A percentile compares a stretch with the other conserved stretches of the same genome.
Evolutionary conservation across 2,888 invertebrate genomes (phyloP).

Genomic region (Scaptomyza reducta): DNA sequence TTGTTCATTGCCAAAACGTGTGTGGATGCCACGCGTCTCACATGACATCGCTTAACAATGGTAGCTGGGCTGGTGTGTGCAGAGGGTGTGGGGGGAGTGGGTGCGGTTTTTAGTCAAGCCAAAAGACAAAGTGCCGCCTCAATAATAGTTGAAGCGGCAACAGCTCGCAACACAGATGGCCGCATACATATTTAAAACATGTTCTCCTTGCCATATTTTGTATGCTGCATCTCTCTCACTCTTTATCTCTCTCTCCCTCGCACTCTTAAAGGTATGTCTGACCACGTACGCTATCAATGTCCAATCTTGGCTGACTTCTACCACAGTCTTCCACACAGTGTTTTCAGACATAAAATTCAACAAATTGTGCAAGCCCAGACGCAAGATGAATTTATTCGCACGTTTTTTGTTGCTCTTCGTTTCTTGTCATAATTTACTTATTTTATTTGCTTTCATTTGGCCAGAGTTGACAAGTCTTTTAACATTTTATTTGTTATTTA

Average conservation of each 20-base stretch:
- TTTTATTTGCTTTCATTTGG: slow-evolving; percentile 65
- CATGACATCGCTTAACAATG: slow-evolving; percentile 43
- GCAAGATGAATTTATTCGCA: slow-evolving; percentile 59
- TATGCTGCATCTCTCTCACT: background rate
- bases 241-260: background rate
- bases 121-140: slow-evolving; percentile 65
- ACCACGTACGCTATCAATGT: slow-evolving; percentile 72
- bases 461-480: slow-evolving; percentile 11
- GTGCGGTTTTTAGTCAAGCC: slow-evolving; percentile 23
- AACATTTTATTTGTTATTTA: background rate
- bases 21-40: slow-evolving; percentile 33
- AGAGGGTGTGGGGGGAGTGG: background rate
- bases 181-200: slow-evolving; percentile 69
- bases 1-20: slow-evolving; percentile 75
- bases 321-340: slow-evolving; percentile 7
- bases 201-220: slow-evolving; percentile 59
- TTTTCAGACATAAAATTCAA: slow-evolving; percentile 21
- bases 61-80: background rate
- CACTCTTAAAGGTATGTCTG: slow-evolving; percentile 32
- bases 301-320: slow-evolving; percentile 54
- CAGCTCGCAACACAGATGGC: slow-evolving; percentile 25
- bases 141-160: slow-evolving; percentile 59
- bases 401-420: slow-evolving; percentile 1
- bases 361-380: slow-evolving; percentile 35
- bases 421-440: slow-evolving; percentile 63